Conservation (phyloP, 2,888 invertebrate genomes). For the Endotricha flammealis region DNA sequence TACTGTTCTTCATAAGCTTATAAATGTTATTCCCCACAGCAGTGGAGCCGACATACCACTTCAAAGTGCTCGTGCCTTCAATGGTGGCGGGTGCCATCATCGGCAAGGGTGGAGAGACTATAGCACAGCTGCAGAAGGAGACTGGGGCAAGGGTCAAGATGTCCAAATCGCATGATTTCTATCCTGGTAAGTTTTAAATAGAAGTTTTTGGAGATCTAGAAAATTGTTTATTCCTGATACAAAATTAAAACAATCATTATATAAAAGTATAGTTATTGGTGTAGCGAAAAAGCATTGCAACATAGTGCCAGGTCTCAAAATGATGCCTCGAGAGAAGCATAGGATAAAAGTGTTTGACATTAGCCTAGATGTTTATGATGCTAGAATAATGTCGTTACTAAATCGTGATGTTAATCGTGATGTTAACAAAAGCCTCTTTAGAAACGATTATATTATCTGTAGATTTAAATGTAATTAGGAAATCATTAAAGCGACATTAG, state of each 20-base stretch:
- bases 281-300: too few species aligned
- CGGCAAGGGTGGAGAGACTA: conserved; percentile 99
- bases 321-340: too few species aligned
- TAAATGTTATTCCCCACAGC: conserved; percentile 60
- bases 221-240: too few species aligned
- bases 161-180: conserved; percentile 99
- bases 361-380: too few species aligned
- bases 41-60: conserved; percentile 94
- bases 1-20: conserved; percentile 1
- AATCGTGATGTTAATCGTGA: too few species aligned
- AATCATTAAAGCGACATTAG: background rate
- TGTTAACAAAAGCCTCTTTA: too few species aligned
- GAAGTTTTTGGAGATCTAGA: too few species aligned
- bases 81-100: conserved; percentile 99
- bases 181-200: conserved; percentile 89
- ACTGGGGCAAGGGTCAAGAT: conserved; percentile 98
- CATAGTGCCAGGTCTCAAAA: too few species aligned
- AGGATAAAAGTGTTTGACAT: too few species aligned
- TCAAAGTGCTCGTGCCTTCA: conserved; percentile 97
- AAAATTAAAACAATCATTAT: too few species aligned
- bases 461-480: background rate
- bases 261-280: too few species aligned
- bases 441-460: background rate
- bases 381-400: too few species aligned
- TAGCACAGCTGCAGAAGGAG: conserved; percentile 98